Evolutionary conservation across 2,797 vertebrate species (phyloP).

Genomic region (Parauchenoglanis punctatus): DNA sequence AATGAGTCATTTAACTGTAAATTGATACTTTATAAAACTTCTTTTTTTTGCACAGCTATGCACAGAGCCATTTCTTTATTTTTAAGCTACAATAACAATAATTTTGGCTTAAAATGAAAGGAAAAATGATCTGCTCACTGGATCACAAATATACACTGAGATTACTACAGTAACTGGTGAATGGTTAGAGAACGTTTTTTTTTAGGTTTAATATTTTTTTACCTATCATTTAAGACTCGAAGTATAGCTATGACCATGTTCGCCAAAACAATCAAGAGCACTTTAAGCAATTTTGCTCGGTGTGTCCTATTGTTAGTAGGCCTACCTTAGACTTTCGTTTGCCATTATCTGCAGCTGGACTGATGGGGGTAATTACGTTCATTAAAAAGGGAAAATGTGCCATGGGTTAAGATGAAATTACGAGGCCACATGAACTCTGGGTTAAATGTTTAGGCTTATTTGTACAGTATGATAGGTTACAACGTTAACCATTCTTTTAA

Average conservation of each 20-base stretch:
- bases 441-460: slow-evolving; percentile 11
- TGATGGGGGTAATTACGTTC: slow-evolving; percentile 54
- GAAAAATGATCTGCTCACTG: neutral
- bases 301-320: slow-evolving; percentile 21
- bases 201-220: neutral
- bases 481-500: neutral
- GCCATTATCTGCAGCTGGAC: slow-evolving; percentile 55
- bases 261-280: neutral
- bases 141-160: neutral
- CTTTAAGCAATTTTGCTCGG: slow-evolving; percentile 10
- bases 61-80: neutral
- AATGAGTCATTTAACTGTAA: neutral
- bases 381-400: slow-evolving; percentile 52
- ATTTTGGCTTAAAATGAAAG: neutral
- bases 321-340: slow-evolving; percentile 46
- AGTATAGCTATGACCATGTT: neutral
- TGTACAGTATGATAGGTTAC: neutral
- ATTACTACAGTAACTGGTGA: neutral
- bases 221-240: neutral
- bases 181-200: neutral
- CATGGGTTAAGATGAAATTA: slow-evolving; percentile 48
- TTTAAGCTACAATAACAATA: neutral
- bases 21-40: neutral
- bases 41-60: neutral
- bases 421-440: slow-evolving; percentile 22